Conservation (phyloP, 1,140 invertebrate species). For the Lepidostoma basale region DNA sequence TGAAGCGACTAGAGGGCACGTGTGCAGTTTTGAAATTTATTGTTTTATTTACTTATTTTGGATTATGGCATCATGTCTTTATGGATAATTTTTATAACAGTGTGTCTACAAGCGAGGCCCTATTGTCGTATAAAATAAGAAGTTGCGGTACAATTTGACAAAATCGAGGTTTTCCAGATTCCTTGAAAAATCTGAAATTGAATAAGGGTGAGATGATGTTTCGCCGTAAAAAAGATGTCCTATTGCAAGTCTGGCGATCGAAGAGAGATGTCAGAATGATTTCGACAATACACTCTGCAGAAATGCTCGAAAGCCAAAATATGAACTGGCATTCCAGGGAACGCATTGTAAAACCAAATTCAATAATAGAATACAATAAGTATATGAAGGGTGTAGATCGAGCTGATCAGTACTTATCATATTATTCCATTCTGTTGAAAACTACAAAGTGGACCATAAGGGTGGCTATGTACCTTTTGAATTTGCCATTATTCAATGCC, state of each 20-base stretch:
- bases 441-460: too few species aligned
- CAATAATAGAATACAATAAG: slow-evolving; percentile 18
- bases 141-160: slow-evolving; percentile 53
- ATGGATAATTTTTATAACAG: slow-evolving; percentile 52
- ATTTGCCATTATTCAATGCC: too few species aligned
- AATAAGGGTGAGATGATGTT: slow-evolving; percentile 50
- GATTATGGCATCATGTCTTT: slow-evolving; percentile 22
- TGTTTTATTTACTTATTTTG: neutral
- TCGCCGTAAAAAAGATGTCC: slow-evolving; percentile 51
- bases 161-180: slow-evolving; percentile 50
- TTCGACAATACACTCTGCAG: slow-evolving; percentile 50
- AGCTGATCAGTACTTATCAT: slow-evolving; percentile 42
- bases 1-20: slow-evolving; percentile 45
- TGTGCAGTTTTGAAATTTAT: slow-evolving; percentile 36
- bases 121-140: slow-evolving; percentile 55
- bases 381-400: slow-evolving; percentile 44
- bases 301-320: slow-evolving; percentile 46
- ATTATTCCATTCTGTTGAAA: slow-evolving; percentile 40
- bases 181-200: slow-evolving; percentile 50
- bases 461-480: neutral
- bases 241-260: slow-evolving; percentile 54
- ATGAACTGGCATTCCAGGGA: neutral
- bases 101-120: slow-evolving; percentile 50
- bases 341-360: neutral
- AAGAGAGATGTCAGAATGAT: slow-evolving; percentile 52